Percentiles rank a stretch among this genome's conserved stretches.
phyloP scores from a whole-genome alignment of 2,113 vertebrate species.

The Oncorhynchus gorbuscha region DNA sequence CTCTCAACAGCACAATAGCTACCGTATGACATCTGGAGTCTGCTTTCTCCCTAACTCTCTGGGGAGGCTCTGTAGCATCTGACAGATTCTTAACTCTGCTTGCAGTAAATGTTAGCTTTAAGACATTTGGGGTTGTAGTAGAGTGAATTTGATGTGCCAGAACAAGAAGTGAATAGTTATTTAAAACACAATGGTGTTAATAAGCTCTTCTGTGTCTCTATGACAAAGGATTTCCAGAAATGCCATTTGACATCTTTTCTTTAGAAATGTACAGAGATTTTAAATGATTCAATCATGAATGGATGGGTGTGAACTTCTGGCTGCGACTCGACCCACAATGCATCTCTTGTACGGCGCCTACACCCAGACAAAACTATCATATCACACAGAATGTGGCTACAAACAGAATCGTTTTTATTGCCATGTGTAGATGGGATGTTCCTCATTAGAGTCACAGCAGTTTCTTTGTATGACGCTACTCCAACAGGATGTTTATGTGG shows the following conservation, averaged over 20 bases:
- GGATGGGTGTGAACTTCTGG: neutral
- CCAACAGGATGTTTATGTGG: neutral
- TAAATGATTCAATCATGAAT: neutral
- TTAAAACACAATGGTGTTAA: neutral
- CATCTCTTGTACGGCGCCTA: neutral
- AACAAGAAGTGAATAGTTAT: neutral
- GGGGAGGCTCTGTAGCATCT: neutral
- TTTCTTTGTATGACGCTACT: neutral
- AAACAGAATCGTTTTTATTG: neutral
- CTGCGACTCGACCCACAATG: neutral
- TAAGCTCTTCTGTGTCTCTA: neutral
- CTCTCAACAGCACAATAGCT: neutral
- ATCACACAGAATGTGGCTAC: neutral
- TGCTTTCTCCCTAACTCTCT: neutral
- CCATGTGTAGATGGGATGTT: neutral
- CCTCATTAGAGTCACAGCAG: neutral
- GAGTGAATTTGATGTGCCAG: neutral
- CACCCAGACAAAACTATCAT: neutral
- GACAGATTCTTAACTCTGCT: neutral
- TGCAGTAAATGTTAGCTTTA: neutral
- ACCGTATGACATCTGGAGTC: conserved; percentile 3
- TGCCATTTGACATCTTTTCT: neutral
- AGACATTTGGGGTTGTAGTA: neutral
- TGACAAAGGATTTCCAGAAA: neutral
- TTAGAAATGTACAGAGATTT: neutral